A percentile compares a stretch with the other conserved stretches of the same genome.
Conservation (phyloP, 2,888 invertebrate genomes). For the Drosophila rellima region DNA sequence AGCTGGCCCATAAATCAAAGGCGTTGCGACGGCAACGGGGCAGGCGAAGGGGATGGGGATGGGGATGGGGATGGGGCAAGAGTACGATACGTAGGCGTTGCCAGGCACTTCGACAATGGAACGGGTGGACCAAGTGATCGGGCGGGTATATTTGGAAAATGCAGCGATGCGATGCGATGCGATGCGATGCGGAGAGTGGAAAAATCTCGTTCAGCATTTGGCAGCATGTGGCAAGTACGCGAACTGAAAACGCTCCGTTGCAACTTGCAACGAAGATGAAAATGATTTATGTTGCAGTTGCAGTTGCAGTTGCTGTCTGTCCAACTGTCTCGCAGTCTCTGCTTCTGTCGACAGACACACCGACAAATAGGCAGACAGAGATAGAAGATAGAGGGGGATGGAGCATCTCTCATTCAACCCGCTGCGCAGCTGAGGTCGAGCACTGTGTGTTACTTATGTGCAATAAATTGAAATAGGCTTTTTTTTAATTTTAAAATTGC, state of each 20-base stretch:
- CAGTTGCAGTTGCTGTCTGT: slow-evolving; percentile 42
- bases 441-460: slow-evolving; percentile 32
- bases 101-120: slow-evolving; percentile 39
- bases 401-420: slow-evolving; percentile 45
- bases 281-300: slow-evolving; percentile 73
- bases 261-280: slow-evolving; percentile 77
- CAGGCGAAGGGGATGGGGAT: neutral
- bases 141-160: slow-evolving; percentile 37
- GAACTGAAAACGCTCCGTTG: slow-evolving; percentile 69
- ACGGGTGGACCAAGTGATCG: slow-evolving; percentile 22
- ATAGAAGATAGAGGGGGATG: neutral
- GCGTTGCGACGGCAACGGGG: slow-evolving; percentile 40
- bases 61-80: slow-evolving; percentile 4
- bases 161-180: slow-evolving; percentile 48
- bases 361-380: neutral
- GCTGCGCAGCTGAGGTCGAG: slow-evolving; percentile 41
- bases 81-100: slow-evolving; percentile 51
- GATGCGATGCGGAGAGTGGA: slow-evolving; percentile 26
- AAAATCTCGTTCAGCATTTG: slow-evolving; percentile 67
- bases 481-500: slow-evolving; percentile 66
- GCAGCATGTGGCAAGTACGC: slow-evolving; percentile 82
- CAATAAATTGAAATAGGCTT: slow-evolving; percentile 69
- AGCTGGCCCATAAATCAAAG: slow-evolving; percentile 76
- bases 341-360: slow-evolving; percentile 24
- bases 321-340: slow-evolving; percentile 44